Evolutionary conservation across 2,797 vertebrate genomes (phyloP).

Genomic region (Botia kubotai): DNA sequence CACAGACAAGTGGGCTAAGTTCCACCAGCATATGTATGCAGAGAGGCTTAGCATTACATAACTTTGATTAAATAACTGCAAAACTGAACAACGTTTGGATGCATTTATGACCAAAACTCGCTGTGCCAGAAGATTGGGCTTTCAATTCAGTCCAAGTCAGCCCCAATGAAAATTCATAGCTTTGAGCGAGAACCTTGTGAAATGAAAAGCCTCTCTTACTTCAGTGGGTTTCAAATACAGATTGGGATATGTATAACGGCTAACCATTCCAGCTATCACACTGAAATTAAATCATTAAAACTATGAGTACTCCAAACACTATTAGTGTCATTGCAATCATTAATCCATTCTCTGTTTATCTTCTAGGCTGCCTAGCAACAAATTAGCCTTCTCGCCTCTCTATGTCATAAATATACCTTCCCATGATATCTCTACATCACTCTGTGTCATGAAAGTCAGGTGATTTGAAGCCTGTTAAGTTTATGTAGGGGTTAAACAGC

Average conservation of each 20-base stretch:
- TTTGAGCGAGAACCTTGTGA: not conserved
- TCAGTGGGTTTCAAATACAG: not conserved
- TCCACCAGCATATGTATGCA: not conserved
- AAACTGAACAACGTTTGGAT: slow-evolving; percentile 31
- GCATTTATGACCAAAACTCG: slow-evolving; percentile 17
- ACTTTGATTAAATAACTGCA: slow-evolving; percentile 20
- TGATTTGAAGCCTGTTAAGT: not conserved
- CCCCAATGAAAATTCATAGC: slow-evolving; percentile 10
- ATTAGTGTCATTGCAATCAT: not conserved
- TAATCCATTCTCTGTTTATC: not conserved
- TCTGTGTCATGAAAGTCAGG: slow-evolving; percentile 35
- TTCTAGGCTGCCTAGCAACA: not conserved
- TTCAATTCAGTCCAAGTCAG: slow-evolving; percentile 37
- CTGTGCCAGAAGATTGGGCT: slow-evolving; percentile 32
- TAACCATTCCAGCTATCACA: slow-evolving; percentile 9
- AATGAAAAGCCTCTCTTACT: not conserved
- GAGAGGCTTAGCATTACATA: not conserved
- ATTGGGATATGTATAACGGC: not conserved
- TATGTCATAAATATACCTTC: not conserved
- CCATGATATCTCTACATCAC: not conserved
- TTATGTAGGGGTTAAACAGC: not conserved
- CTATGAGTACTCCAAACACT: not conserved
- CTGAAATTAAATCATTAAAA: slow-evolving; percentile 2
- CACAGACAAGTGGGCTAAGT: not conserved
- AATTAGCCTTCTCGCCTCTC: slow-evolving; percentile 10